These are phyloP conservation scores for Hymenochirus boettgeri DNA, from an alignment of 2,113 vertebrate genomes.

Conservation along the genomic window DNA sequence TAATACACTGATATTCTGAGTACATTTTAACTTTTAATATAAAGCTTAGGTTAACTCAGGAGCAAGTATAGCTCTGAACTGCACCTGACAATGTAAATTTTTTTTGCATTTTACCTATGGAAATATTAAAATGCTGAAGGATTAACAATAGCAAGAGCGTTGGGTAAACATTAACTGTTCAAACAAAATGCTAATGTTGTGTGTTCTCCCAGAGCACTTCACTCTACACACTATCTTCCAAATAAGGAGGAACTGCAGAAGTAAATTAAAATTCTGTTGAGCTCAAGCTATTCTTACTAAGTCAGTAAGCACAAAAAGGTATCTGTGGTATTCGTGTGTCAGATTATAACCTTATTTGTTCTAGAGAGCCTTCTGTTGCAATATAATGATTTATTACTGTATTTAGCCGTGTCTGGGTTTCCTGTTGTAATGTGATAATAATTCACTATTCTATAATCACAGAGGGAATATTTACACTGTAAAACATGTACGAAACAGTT, in stretches of 20 bases:
- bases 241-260: not conserved
- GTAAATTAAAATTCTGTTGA: constrained; percentile 17
- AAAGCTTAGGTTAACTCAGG: too few relatives aligned
- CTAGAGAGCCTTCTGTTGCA: constrained; percentile 10
- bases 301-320: constrained; percentile 6
- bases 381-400: constrained; percentile 42
- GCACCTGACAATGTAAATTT: too few relatives aligned
- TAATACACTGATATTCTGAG: too few relatives aligned
- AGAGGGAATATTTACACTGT: constrained; percentile 31
- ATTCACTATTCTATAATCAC: constrained; percentile 39
- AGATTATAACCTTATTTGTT: constrained; percentile 13
- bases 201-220: not conserved
- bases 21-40: too few relatives aligned
- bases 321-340: constrained; percentile 8
- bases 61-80: too few relatives aligned
- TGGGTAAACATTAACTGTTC: not conserved
- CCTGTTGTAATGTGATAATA: constrained; percentile 35
- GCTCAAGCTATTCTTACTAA: not conserved
- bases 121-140: too few relatives aligned
- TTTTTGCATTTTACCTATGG: too few relatives aligned
- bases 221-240: not conserved
- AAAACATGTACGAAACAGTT: constrained; percentile 8
- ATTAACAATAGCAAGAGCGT: too few relatives aligned
- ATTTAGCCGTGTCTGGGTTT: constrained; percentile 39
- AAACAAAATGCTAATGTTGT: not conserved